These are phyloP conservation scores for Yasuhikotakia modesta DNA, from an alignment of 2,797 vertebrate species.

Conservation along the genomic window DNA sequence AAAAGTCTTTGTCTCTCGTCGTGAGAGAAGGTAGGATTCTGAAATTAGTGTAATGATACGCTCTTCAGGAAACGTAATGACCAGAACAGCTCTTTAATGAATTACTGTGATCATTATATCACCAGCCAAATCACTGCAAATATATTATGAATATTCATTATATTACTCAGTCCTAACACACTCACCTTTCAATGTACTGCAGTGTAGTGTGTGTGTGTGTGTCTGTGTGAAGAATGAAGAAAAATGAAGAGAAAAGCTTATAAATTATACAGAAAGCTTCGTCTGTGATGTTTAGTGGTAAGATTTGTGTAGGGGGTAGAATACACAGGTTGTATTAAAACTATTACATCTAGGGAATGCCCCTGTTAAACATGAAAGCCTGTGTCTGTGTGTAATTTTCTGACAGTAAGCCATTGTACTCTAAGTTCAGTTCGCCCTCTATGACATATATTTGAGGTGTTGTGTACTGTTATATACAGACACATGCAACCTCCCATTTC, in stretches of 20 bases:
- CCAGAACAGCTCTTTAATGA: neutral
- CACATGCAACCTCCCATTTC: slow-evolving; percentile 10
- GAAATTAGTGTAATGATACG: neutral
- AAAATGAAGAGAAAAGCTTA: too few species aligned
- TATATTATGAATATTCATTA: neutral
- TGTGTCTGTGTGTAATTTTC: neutral
- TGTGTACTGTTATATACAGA: slow-evolving; percentile 4
- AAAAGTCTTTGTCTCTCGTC: too few species aligned
- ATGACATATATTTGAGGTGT: slow-evolving; percentile 33
- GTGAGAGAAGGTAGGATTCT: too few species aligned
- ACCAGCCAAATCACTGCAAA: neutral
- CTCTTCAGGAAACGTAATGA: neutral
- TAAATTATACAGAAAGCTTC: too few species aligned
- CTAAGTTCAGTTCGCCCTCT: slow-evolving; percentile 7
- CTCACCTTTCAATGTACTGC: neutral
- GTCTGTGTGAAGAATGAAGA: too few species aligned
- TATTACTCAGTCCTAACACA: neutral
- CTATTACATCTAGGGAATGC: too few species aligned
- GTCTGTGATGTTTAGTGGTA: too few species aligned
- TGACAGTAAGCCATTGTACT: slow-evolving; percentile 37
- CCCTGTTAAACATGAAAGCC: too few species aligned
- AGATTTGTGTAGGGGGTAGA: too few species aligned
- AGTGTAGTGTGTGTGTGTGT: neutral
- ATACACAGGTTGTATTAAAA: too few species aligned
- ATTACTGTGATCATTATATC: neutral